These are phyloP conservation scores for Neosalanx taihuensis DNA, from an alignment of 2,797 vertebrate genomes.

Conservation along the genomic window DNA sequence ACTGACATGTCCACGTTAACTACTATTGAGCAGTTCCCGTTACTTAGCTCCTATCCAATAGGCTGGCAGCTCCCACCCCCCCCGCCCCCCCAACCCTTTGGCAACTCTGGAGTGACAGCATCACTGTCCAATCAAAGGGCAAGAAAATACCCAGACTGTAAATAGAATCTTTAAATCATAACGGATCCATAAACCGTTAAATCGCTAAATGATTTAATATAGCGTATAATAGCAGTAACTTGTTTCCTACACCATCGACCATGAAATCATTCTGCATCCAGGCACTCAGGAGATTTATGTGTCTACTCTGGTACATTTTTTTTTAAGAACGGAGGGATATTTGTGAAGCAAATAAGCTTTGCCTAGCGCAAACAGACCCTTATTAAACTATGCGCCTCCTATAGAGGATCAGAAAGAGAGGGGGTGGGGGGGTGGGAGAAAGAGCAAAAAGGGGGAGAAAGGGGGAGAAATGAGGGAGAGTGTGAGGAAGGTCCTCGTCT, in stretches of 20 bases:
- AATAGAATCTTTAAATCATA: too few relatives aligned
- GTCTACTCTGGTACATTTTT: constrained; percentile 27
- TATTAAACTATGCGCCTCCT: constrained; percentile 18
- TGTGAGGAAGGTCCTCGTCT: constrained; percentile 16
- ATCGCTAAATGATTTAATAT: too few relatives aligned
- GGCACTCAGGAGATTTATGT: neutral
- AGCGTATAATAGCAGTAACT: too few relatives aligned
- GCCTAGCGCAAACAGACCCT: constrained; percentile 16
- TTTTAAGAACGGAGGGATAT: constrained; percentile 16
- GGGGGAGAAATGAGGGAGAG: neutral
- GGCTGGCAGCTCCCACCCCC: neutral
- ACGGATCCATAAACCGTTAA: too few relatives aligned
- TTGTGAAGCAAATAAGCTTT: constrained; percentile 34
- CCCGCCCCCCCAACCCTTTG: neutral
- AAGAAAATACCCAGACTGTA: too few relatives aligned
- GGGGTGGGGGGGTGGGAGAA: neutral
- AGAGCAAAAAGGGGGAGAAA: neutral
- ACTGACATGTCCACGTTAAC: neutral
- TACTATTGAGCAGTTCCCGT: neutral
- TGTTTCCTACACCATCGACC: neutral
- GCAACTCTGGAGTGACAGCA: neutral
- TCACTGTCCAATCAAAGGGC: too few relatives aligned
- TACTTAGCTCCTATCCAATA: neutral
- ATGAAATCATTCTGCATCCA: neutral
- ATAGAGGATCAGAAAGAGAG: neutral